Evolutionary conservation across 1,140 invertebrate genomes (phyloP).

Genomic region (Nymphalis io): DNA sequence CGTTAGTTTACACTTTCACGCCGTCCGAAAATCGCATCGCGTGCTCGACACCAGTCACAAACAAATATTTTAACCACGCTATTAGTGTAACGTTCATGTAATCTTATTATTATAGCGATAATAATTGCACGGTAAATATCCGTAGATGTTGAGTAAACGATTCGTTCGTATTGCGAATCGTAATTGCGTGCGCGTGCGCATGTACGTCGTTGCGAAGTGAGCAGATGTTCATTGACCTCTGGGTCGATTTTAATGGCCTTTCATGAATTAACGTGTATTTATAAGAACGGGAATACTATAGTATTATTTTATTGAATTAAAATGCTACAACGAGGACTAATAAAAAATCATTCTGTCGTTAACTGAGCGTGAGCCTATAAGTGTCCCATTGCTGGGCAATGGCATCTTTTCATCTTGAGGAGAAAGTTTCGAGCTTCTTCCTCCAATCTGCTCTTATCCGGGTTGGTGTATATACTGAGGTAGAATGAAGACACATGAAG

Average conservation of each 20-base stretch:
- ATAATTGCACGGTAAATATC: neutral
- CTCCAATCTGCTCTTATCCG: no score
- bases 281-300: no score
- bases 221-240: neutral
- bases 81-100: conserved; percentile 1
- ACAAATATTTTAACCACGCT: neutral
- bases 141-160: neutral
- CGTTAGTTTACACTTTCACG: neutral
- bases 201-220: neutral
- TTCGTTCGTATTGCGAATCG: neutral
- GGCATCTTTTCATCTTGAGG: no score
- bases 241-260: neutral
- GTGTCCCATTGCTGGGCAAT: no score
- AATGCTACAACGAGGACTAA: no score
- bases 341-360: no score
- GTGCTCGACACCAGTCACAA: neutral
- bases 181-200: neutral
- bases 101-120: neutral
- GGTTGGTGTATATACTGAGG: no score
- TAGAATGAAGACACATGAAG: no score
- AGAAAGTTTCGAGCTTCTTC: no score
- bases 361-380: no score
- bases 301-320: no score
- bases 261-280: neutral
- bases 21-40: neutral